These are phyloP conservation scores for Thecocarcelia acutangulata DNA, from an alignment of 2,888 invertebrate species.

Conservation along the genomic window DNA sequence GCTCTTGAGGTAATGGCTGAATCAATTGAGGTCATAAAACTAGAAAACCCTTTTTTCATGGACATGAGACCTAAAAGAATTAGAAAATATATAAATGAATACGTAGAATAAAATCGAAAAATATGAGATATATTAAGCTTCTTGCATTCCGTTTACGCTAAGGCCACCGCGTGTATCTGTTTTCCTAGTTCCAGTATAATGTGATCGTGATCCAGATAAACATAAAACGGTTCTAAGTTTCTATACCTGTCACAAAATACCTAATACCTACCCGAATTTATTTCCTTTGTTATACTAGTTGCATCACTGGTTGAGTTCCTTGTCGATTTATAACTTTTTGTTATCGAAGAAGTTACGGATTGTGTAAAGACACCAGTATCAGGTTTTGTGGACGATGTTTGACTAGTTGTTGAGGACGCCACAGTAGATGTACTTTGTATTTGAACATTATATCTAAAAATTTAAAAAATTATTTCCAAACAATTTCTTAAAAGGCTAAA, in stretches of 20 bases:
- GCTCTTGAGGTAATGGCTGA: conserved; percentile 88
- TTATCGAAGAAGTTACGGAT: conserved; percentile 78
- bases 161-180: no score
- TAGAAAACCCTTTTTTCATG: conserved; percentile 92
- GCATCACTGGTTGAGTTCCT: conserved; percentile 76
- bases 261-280: conserved; percentile 82
- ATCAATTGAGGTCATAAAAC: conserved; percentile 91
- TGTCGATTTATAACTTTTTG: conserved; percentile 78
- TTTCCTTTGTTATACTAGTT: conserved; percentile 81
- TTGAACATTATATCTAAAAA: conserved; percentile 79
- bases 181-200: no score
- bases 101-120: neutral
- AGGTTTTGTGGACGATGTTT: conserved; percentile 76
- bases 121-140: no score
- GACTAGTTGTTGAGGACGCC: conserved; percentile 77
- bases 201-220: no score
- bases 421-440: conserved; percentile 79
- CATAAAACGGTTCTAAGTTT: no score
- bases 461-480: neutral
- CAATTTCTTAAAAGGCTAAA: neutral
- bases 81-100: no score
- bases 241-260: no score
- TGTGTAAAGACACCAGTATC: conserved; percentile 78
- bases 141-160: no score
- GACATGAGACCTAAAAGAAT: conserved; percentile 85